A percentile compares a stretch with the other conserved stretches of the same genome.
These are phyloP conservation scores for Siphlonurus alternatus DNA, from an alignment of 2,888 invertebrate genomes.

Conservation along the genomic window DNA sequence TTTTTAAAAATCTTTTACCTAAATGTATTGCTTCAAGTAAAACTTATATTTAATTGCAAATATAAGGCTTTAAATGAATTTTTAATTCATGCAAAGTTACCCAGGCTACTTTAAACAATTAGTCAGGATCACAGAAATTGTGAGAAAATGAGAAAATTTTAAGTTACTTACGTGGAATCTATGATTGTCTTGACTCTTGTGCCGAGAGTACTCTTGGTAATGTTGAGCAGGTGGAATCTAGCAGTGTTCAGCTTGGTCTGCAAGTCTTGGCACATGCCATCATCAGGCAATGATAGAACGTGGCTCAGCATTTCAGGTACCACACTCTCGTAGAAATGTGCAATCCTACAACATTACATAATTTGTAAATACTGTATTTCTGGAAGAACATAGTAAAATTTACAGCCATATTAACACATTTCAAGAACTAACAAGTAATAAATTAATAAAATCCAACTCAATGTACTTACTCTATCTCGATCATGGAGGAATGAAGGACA, in stretches of 20 bases:
- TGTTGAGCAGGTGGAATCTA: not conserved
- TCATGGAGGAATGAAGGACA: slow-evolving; percentile 24
- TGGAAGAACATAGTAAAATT: slow-evolving; percentile 4
- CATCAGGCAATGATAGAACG: slow-evolving; percentile 24
- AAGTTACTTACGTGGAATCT: not conserved
- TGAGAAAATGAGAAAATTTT: too few relatives aligned
- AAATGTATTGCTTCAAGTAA: too few relatives aligned
- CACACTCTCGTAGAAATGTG: slow-evolving; percentile 57
- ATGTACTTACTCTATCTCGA: slow-evolving; percentile 3
- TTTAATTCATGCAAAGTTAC: too few relatives aligned
- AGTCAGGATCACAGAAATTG: too few relatives aligned
- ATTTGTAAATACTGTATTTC: slow-evolving; percentile 9
- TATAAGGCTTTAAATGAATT: too few relatives aligned
- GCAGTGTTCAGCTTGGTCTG: not conserved
- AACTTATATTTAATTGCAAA: too few relatives aligned
- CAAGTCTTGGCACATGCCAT: slow-evolving; percentile 5
- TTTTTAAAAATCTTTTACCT: too few relatives aligned
- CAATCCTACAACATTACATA: slow-evolving; percentile 38
- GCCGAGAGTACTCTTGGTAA: not conserved
- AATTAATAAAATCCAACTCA: too few relatives aligned
- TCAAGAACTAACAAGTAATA: too few relatives aligned
- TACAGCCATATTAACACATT: too few relatives aligned
- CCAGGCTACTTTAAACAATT: too few relatives aligned
- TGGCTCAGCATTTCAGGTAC: slow-evolving; percentile 52
- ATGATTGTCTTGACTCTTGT: not conserved